phyloP scores from a whole-genome alignment of 2,888 invertebrate species.

The Petrolisthes manimaculis region DNA sequence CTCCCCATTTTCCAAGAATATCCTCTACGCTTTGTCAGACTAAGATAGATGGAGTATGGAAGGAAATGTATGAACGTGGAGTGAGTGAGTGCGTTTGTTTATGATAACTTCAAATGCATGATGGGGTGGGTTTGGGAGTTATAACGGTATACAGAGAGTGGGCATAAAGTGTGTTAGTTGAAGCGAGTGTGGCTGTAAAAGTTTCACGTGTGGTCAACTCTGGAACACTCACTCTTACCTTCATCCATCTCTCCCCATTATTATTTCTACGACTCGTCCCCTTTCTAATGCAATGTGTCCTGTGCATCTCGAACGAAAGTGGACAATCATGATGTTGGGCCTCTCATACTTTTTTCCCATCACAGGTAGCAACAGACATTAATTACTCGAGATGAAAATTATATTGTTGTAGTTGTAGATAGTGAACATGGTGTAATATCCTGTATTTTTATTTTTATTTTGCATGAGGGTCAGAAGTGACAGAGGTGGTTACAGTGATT shows the following conservation, averaged over 20 bases:
- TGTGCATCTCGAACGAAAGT: neutral
- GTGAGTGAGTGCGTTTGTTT: too few relatives aligned
- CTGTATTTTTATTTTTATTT: neutral
- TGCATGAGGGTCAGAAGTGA: neutral
- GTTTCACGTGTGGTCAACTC: too few relatives aligned
- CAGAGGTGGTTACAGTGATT: neutral
- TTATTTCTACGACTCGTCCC: neutral
- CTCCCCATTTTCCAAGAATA: neutral
- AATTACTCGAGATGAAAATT: too few relatives aligned
- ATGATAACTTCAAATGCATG: too few relatives aligned
- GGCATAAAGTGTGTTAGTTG: too few relatives aligned
- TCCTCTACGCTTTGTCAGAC: too few relatives aligned
- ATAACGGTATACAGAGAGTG: neutral
- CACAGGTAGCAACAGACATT: too few relatives aligned
- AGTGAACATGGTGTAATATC: too few relatives aligned
- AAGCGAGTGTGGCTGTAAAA: too few relatives aligned
- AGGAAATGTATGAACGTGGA: too few relatives aligned
- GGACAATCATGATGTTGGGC: neutral
- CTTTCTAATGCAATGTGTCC: neutral
- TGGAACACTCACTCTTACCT: neutral
- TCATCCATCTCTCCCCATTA: neutral
- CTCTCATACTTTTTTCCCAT: neutral
- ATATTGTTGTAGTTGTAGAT: too few relatives aligned
- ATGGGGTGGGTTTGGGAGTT: neutral
- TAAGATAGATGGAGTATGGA: too few relatives aligned